Base-by-base conservation (phyloP, 1,140 invertebrate species). In the Lithobius niger region DNA sequence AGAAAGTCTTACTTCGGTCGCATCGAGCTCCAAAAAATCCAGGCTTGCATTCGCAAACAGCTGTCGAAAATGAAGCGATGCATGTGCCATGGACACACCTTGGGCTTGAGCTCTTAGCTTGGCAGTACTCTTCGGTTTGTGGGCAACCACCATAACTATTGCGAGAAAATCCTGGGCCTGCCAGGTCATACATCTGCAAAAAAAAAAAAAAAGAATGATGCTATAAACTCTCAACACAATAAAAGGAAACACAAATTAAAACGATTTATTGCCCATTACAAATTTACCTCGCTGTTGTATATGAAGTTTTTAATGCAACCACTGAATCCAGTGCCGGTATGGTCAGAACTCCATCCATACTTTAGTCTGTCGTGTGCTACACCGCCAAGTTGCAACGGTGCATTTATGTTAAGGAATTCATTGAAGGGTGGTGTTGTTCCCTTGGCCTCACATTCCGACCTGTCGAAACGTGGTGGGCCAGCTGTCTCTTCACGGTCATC, bases 391-490 rank as follows among this genome's bases (percentile, higher is more conserved):
- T 97, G 92, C 24, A 97, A 73, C 0, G 93, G 90, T 0, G 89
- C 82, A 71, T 97, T 96, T 0, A 97, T 90, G 73, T 98, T 97
- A 2, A 98, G 74, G 65, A 93, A 97, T 69, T 95, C 90, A 68
- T 94, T 95, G 71, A 96, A 96, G 1, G 91, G 89, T 15, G 89
- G 89, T 59, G 97, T 89, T 0, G 77, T 80, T 13, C 88, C 88
- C 54, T 80, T 78, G 0, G 86, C 87, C 72, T 96, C 88, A 70
- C 94, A 98, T 13, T 80, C 81, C 2, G 80, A 80, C 57, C 88
- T 83, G 65, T 94, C 87, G 66, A 93, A 90, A 62, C 86, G 72
- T 67, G 0, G 88, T 83, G 28, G 82, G 82, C 24, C 88, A 86
- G 64, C 62, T 22, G 50, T 27, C 67, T 95, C 90, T 72, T 92